A percentile compares a stretch with the other conserved stretches of the same genome.
Evolutionary conservation across 2,888 invertebrate genomes (phyloP).

Genomic region (Tuberolachnus salignus): DNA sequence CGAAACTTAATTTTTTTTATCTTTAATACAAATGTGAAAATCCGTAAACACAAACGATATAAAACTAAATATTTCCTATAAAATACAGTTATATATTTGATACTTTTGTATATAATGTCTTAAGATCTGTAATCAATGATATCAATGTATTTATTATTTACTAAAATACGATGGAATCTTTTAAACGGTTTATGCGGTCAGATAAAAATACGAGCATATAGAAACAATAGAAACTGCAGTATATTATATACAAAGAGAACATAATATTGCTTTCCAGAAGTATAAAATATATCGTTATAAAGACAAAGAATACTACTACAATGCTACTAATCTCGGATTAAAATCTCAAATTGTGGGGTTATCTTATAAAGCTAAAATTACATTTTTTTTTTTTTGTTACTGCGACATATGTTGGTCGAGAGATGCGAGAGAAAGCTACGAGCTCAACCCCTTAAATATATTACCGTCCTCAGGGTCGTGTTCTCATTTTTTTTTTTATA

Average conservation of each 20-base stretch:
- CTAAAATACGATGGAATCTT: background rate
- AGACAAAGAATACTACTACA: conserved; percentile 3
- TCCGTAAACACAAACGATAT: too few species aligned
- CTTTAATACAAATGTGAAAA: too few species aligned
- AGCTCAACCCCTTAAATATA: background rate
- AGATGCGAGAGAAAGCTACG: background rate
- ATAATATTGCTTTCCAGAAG: background rate
- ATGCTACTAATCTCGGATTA: conserved; percentile 18
- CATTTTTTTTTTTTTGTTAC: background rate
- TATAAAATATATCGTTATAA: background rate
- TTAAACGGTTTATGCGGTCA: background rate
- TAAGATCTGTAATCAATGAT: too few species aligned
- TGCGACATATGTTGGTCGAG: conserved; percentile 1
- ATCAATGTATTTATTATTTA: too few species aligned
- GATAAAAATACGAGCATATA: background rate
- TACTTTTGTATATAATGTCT: too few species aligned
- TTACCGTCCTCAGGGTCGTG: background rate
- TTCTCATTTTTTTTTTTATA: background rate
- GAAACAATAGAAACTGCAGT: background rate
- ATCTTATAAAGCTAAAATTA: conserved; percentile 19
- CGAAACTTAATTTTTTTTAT: too few species aligned
- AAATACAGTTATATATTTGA: too few species aligned
- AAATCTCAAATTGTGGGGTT: conserved; percentile 16
- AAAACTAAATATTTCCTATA: too few species aligned
- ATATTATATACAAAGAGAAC: background rate